Base-by-base conservation (phyloP, 2,888 invertebrate species). In the Strigamia crassipes region DNA sequence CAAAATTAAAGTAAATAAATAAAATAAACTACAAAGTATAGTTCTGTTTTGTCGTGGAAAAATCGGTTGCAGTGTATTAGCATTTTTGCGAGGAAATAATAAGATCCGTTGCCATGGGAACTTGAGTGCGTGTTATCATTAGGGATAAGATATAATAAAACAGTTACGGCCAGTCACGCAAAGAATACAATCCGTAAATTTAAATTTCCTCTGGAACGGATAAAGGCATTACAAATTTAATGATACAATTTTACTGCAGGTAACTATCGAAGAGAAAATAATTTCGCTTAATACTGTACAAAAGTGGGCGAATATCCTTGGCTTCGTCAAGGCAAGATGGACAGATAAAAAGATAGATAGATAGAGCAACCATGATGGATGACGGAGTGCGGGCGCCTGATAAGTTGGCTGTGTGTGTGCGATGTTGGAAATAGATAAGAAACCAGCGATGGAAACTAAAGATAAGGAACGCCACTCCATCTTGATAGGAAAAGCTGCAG, bases 321-420 rank as follows among this genome's bases (percentile, higher is more conserved):
- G 56, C 15, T 79, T 79, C 23, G 41, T 42, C 79, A 79, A 79
- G 79, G 79, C 38, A 23, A 79, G 79, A 79, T 79, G 42, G 79
- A 79, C 79, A 79, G 79, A 79, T 79, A 79, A 42, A 42, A 41
- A 79, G 78, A 56, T 56, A 38, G 79, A 41, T 42, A 79, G 79
- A 41, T 79, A 79, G 79, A 15, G 79, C 18, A 18, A 34, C n/a
- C 41, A 79, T 79, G 79, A 79, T 79, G 79, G 79, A 79, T 79
- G 79, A 79, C 56, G 79, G 38, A 41, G 41, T 38, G 79, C 79
- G 79, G 42, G 42, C 38, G 79, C 41, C 42, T 38, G 79, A 79
- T 79, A 79, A 56, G 56, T 56, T 56, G 56, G 56, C 56, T 56
- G 56, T 56, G 56, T 56, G 56, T 56, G 56, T 56, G 56, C 56